These are phyloP conservation scores for Lottia scabra DNA, from an alignment of 2,888 invertebrate genomes.

Conservation along the genomic window DNA sequence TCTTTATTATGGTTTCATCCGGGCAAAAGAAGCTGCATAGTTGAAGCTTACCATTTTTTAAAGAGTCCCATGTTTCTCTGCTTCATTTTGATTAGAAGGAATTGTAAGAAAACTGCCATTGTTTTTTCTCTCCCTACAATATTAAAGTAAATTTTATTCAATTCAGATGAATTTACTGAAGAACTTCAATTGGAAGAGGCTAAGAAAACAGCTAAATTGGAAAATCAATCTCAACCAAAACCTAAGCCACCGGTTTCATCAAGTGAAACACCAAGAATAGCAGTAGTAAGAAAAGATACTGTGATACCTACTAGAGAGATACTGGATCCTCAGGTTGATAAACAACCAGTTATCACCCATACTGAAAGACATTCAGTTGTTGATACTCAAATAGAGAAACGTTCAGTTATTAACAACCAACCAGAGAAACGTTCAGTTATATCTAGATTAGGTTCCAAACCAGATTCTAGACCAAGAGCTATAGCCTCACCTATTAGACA, in stretches of 20 bases:
- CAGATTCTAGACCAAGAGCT: conserved; percentile 7
- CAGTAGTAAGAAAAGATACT: neutral
- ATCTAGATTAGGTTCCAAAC: neutral
- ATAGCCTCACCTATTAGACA: conserved; percentile 18
- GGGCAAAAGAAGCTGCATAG: no score
- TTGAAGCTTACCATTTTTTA: no score
- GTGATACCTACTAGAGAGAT: conserved; percentile 1
- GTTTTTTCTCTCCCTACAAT: neutral
- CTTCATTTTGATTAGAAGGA: no score
- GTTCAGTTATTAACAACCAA: no score
- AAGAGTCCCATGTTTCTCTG: no score
- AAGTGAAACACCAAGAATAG: neutral
- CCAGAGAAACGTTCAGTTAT: neutral
- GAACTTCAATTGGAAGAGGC: conserved; percentile 45
- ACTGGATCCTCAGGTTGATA: neutral
- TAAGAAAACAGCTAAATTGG: conserved; percentile 9
- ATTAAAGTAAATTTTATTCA: neutral
- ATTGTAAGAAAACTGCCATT: no score
- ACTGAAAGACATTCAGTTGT: no score
- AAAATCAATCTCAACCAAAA: conserved; percentile 1
- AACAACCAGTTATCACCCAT: neutral
- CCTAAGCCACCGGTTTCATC: neutral
- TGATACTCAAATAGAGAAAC: no score
- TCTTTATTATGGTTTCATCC: no score
- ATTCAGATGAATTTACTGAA: conserved; percentile 57